These are phyloP conservation scores for Hymenochirus boettgeri DNA, from an alignment of 2,113 vertebrate species.

Conservation along the genomic window DNA sequence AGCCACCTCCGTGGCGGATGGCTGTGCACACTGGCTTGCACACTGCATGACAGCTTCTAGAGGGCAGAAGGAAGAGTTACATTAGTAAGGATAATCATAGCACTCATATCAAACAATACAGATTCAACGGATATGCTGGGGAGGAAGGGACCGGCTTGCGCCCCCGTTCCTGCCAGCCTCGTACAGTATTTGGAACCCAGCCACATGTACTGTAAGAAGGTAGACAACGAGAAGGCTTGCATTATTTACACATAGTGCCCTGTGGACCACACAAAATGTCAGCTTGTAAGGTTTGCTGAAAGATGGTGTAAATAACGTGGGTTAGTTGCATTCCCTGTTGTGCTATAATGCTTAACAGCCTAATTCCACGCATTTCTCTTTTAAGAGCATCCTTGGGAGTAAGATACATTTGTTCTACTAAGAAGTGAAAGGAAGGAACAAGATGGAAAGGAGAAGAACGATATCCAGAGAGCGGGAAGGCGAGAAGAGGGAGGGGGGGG, in stretches of 20 bases:
- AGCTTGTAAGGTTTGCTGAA: conserved; percentile 35
- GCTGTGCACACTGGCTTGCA: conserved; percentile 36
- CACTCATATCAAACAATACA: conserved; percentile 12
- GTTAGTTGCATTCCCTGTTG: conserved; percentile 27
- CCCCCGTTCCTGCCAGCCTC: conserved; percentile 9
- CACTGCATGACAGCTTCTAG: conserved; percentile 42
- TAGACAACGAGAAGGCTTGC: conserved; percentile 8
- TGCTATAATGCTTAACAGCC: conserved; percentile 33
- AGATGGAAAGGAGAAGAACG: conserved; percentile 26
- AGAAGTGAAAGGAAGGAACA: conserved; percentile 17
- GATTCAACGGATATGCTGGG: not conserved
- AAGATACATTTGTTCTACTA: conserved; percentile 29
- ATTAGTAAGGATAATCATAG: conserved; percentile 29
- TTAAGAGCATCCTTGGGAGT: conserved; percentile 40
- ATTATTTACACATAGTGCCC: conserved; percentile 38
- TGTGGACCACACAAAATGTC: conserved; percentile 33
- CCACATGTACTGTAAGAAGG: conserved; percentile 27
- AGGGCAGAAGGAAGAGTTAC: conserved; percentile 35
- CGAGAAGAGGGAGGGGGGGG: conserved; percentile 23
- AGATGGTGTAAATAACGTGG: conserved; percentile 40
- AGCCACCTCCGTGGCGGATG: conserved; percentile 39
- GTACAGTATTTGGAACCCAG: not conserved
- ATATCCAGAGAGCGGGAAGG: conserved; percentile 7
- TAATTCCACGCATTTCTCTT: conserved; percentile 28
- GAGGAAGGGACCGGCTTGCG: conserved; percentile 5